Base-by-base conservation (phyloP, 2,888 invertebrate genomes). In the Lucinisca nassula region DNA sequence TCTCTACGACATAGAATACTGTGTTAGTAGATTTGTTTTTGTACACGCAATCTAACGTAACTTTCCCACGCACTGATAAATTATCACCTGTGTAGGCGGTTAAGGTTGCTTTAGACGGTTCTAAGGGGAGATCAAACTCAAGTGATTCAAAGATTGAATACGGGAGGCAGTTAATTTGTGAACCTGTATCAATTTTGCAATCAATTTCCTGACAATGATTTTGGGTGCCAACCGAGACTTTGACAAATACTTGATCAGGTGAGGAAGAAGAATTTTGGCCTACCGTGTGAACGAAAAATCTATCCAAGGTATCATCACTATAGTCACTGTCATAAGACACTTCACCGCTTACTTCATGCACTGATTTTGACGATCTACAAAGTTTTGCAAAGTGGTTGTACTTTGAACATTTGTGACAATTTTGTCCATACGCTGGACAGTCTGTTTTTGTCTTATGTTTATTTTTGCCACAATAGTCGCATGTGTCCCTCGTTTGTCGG, bases 311-410 rank as follows among this genome's bases (percentile, higher is more conserved):
- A 21, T 55, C n/a, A n/a, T 55, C 55, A 55, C n/a, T 21, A 55
- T 55, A 55, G 21, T 55, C 55, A 21, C 55, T 55, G 55, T 55
- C 55, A 55, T 55, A 55, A 55, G 8, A 4, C 55, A 55, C 4
- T 55, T 55, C 55, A n/a, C 55, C 55, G 21, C 55, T 55, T n/a
- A 55, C n/a, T 55, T 55, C 55, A 55, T 55, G 55, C 55, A 55
- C 55, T 17, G 55, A 55, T 21, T 55, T 55, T 4, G 55, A 17
- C 4, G 55, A 55, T 55, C 4, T 55, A 21, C 55, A 55, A 14
- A 55, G 4, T 55, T 55, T 55, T 17, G 55, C 55, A 55, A 55
- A 55, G 21, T 55, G n/a, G 21, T 55, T 55, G 55, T 55, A 55
- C 55, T n/a, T n/a, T n/a, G n/a, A n/a, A n/a, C n/a, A n/a, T n/a